phyloP scores from a whole-genome alignment of 2,113 vertebrate species.

The Tachycineta bicolor region DNA sequence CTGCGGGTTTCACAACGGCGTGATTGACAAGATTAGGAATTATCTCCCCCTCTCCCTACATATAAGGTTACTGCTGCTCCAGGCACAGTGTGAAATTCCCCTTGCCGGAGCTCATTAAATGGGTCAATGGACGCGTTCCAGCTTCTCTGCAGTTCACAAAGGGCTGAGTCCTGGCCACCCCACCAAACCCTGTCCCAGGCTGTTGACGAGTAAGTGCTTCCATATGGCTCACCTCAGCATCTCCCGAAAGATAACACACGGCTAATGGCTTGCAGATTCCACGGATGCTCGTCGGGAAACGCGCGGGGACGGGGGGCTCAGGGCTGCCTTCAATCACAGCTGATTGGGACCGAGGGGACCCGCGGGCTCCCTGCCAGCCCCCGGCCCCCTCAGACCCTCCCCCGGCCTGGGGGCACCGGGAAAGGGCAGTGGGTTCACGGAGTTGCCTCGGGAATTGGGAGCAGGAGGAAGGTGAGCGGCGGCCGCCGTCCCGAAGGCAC shows the following conservation, averaged over 20 bases:
- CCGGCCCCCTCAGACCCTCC: not conserved
- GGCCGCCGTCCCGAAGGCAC: rapidly evolving
- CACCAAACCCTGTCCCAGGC: no score
- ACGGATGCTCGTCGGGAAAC: constrained; percentile 31
- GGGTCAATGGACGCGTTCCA: constrained; percentile 71
- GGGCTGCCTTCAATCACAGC: constrained; percentile 46
- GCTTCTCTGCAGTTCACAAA: constrained; percentile 72
- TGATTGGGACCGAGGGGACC: constrained; percentile 51
- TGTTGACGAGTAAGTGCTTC: no score
- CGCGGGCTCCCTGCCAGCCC: not conserved
- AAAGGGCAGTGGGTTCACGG: not conserved
- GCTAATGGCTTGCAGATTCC: no score
- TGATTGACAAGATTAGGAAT: constrained; percentile 74
- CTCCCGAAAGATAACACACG: no score
- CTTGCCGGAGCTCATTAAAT: constrained; percentile 75
- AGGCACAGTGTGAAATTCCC: constrained; percentile 76
- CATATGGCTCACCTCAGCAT: no score
- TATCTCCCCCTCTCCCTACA: constrained; percentile 60
- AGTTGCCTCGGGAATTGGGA: rapidly evolving
- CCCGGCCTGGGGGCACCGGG: not conserved
- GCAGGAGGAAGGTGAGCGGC: not conserved
- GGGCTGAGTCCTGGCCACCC: constrained; percentile 69
- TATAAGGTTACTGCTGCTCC: constrained; percentile 72
- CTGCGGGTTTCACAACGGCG: constrained; percentile 63
- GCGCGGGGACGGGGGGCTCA: not conserved